Evolutionary conservation across 2,888 invertebrate species (phyloP).

Genomic region (Hipparchia semele): DNA sequence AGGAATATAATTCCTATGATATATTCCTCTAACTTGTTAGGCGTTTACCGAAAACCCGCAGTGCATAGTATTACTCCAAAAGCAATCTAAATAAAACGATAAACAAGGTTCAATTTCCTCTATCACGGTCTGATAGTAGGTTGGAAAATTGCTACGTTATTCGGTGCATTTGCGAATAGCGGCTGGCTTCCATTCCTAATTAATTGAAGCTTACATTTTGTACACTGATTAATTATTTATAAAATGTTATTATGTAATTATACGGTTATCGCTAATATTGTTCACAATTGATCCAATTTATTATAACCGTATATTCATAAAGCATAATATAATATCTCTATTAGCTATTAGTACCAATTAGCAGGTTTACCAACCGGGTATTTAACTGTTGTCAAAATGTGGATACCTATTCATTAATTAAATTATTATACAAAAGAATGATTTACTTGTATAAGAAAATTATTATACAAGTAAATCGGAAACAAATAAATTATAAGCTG

Average conservation of each 20-base stretch:
- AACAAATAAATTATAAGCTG: no score
- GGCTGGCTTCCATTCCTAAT: constrained; percentile 39
- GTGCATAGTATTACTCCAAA: constrained; percentile 32
- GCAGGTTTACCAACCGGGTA: no score
- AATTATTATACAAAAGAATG: no score
- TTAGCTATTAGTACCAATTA: no score
- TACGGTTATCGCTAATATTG: constrained; percentile 6
- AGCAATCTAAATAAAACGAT: constrained; percentile 28
- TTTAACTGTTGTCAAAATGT: no score
- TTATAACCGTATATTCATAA: background rate
- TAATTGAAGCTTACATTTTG: constrained; percentile 39
- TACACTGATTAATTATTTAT: constrained; percentile 30
- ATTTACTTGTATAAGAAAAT: no score
- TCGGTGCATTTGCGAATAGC: constrained; percentile 42
- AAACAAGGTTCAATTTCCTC: constrained; percentile 39
- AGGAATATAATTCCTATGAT: constrained; percentile 36
- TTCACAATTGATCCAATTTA: background rate
- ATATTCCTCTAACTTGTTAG: constrained; percentile 38
- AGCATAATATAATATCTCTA: no score
- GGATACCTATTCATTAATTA: no score
- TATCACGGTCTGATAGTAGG: constrained; percentile 36
- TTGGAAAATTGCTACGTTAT: constrained; percentile 41
- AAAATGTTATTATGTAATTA: constrained; percentile 19
- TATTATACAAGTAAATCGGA: no score
- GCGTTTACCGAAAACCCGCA: constrained; percentile 38